These are phyloP conservation scores for Oryctolagus cuniculus DNA, from an alignment of 2,113 vertebrate species.

Conservation along the genomic window mOryCun1.1 NC_091440.1:75783001-75783500, in stretches of 20 bases:
- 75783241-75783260: not conserved
- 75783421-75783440: not conserved
- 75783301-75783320: not conserved
- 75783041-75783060: not conserved
- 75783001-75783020: conserved; percentile 69
- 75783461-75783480: not conserved
- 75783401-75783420: accelerated
- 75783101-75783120: conserved; percentile 58
- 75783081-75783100: conserved; percentile 2
- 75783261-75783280: not conserved
- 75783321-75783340: not conserved
- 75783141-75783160: not conserved
- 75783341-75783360: not conserved
- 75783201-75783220: not conserved
- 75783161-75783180: not conserved
- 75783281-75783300: not conserved
- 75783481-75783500: not conserved
- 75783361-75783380: not conserved
- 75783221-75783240: not conserved
- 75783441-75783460: not conserved
- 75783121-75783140: conserved; percentile 62
- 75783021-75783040: not conserved
- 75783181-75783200: not conserved
- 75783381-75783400: not conserved
- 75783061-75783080: conserved; percentile 61